phyloP scores from a whole-genome alignment of 2,888 invertebrate species.

The Temnothorax ravouxi region DNA sequence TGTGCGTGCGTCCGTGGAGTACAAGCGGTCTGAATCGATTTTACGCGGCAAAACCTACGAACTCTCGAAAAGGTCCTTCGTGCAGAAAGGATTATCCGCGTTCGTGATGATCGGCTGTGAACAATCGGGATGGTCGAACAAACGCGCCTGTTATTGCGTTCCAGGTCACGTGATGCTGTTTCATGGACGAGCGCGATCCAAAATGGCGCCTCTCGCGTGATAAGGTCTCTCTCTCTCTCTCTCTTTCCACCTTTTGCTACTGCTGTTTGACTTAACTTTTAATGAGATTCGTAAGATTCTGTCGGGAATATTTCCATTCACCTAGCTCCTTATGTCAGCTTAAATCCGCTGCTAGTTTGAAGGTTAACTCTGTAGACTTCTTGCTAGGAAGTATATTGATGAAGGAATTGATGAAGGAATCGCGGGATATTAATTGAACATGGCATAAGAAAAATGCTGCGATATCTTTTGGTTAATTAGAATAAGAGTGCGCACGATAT shows the following conservation, averaged over 20 bases:
- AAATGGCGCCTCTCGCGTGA: slow-evolving; percentile 59
- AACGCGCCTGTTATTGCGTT: slow-evolving; percentile 55
- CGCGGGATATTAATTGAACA: slow-evolving; percentile 13
- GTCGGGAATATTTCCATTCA: slow-evolving; percentile 60
- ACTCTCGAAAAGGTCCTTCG: slow-evolving; percentile 51
- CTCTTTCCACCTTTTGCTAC: neutral
- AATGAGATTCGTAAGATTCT: slow-evolving; percentile 70
- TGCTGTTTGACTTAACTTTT: slow-evolving; percentile 66
- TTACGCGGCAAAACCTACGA: slow-evolving; percentile 42
- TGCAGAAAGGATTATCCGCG: slow-evolving; percentile 65
- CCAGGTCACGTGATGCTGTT: slow-evolving; percentile 65
- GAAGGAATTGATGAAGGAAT: neutral
- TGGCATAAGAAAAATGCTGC: neutral
- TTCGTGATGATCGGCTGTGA: slow-evolving; percentile 53
- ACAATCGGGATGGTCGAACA: slow-evolving; percentile 44
- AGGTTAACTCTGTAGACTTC: slow-evolving; percentile 48
- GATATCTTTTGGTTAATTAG: neutral
- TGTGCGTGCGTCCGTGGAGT: slow-evolving; percentile 8
- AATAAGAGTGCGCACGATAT: neutral
- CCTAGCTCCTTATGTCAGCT: slow-evolving; percentile 37
- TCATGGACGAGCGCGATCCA: slow-evolving; percentile 65
- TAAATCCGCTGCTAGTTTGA: slow-evolving; percentile 60
- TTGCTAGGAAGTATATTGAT: slow-evolving; percentile 23
- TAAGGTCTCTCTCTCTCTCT: slow-evolving; percentile 31
- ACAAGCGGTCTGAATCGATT: slow-evolving; percentile 6